phyloP scores from a whole-genome alignment of 2,113 vertebrate species.

The Sus scrofa region DNA sequence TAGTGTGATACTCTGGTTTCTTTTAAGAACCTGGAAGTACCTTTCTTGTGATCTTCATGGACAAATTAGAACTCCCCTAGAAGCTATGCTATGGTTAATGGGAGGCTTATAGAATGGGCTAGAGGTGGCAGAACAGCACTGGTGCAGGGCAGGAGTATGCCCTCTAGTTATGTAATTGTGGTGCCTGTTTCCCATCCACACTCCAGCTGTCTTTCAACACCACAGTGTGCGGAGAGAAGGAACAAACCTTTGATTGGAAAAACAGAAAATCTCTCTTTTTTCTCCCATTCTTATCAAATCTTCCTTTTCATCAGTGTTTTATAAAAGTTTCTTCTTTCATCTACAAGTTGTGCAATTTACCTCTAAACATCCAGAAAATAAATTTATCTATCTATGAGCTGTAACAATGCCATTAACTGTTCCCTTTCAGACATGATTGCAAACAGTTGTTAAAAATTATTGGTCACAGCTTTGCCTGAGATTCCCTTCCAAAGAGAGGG shows the following conservation, averaged over 20 bases:
- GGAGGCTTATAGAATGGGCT: background rate
- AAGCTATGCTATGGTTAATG: background rate
- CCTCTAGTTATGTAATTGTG: background rate
- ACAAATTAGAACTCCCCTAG: background rate
- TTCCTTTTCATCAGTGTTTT: conserved; percentile 31
- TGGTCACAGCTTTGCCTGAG: background rate
- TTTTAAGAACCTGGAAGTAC: background rate
- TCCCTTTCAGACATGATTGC: background rate
- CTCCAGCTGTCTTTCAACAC: background rate
- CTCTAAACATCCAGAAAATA: background rate
- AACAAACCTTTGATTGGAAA: background rate
- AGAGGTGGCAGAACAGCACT: background rate
- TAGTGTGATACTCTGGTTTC: conserved; percentile 26
- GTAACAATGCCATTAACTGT: background rate
- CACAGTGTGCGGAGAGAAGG: background rate
- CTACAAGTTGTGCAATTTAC: conserved; percentile 24
- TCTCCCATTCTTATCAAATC: background rate
- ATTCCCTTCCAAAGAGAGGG: background rate
- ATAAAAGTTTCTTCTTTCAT: conserved; percentile 41
- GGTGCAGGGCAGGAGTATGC: background rate
- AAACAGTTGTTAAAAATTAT: background rate
- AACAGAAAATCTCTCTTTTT: background rate
- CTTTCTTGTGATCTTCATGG: conserved; percentile 7
- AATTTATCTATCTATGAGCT: background rate
- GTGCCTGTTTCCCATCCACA: background rate